Conservation (phyloP, 2,888 invertebrate genomes). For the Ectemnius cavifrons region DNA sequence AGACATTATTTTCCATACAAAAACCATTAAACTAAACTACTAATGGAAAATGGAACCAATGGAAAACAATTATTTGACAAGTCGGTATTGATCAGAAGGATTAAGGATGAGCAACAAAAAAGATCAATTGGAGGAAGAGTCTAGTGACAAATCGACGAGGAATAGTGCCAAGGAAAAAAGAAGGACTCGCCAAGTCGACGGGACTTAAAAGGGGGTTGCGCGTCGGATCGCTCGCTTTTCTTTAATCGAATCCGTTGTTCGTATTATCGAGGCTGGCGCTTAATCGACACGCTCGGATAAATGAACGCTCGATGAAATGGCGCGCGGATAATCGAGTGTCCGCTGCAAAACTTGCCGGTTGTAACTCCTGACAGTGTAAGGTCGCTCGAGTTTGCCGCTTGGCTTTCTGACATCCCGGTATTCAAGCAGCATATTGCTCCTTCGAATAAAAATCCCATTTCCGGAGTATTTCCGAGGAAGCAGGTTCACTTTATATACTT, state of each 20-base stretch:
- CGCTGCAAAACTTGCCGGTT: neutral
- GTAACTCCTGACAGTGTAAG: neutral
- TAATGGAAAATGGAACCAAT: too few species aligned
- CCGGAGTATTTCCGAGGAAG: too few species aligned
- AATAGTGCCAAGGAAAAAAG: neutral
- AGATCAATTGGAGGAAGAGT: neutral
- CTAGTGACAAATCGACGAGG: neutral
- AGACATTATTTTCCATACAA: too few species aligned
- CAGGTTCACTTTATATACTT: too few species aligned
- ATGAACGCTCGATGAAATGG: neutral
- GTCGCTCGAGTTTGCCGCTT: neutral
- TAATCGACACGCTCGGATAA: slow-evolving; percentile 3
- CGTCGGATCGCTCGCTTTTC: neutral
- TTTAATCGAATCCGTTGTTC: slow-evolving; percentile 10
- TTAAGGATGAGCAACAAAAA: neutral
- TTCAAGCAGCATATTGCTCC: too few species aligned
- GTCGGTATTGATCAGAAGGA: too few species aligned
- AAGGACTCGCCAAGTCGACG: neutral
- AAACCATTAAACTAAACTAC: too few species aligned
- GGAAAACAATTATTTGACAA: too few species aligned
- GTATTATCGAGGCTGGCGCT: slow-evolving; percentile 2
- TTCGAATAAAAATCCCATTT: too few species aligned
- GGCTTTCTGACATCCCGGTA: neutral
- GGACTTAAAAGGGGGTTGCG: neutral
- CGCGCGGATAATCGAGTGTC: slow-evolving; percentile 6